Base-by-base conservation (phyloP, 2,113 vertebrate species). In the Ivindomyrus marchei region DNA sequence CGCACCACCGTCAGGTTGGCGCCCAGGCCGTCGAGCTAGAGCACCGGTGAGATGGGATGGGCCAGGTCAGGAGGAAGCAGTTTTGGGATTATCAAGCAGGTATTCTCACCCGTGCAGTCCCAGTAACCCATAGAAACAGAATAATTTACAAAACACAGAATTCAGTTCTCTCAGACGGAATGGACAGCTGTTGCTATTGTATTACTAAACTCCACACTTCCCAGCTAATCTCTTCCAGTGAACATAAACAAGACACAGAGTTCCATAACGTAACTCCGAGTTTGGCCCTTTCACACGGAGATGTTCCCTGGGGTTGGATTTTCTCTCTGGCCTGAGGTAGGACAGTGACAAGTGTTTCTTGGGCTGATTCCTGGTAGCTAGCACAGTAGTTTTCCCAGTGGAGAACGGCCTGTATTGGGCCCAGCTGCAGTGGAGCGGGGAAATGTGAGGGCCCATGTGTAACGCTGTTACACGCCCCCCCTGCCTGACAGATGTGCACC, bases 1-100 rank as follows among this genome's bases (percentile, higher is more conserved):
- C 96, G 96, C 90, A 97, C 91, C 85, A 95, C 93, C 1, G 96
- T 97, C 89, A 95, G 88, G 93, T 97, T 98, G 91, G 96, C 93
- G 85, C 96, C 94, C 27, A 95, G 95, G 91, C 94, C 95, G 47
- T 97, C 95, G 92, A 97, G 94, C 98, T 99, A 85, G 47, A 92
- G 90, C 89, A 92, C 90, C 90, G 88, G 62, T 93, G 31, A 89
- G 7, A 24, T n/a, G 31, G 27, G 21, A 13, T 17, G 21, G 17
- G 52, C 8, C 21, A 31, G 10, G 21, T 66, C 45, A 58, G 24
- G 31, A 13, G 9, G 49, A 89, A 27, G 45, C 7, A 24, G 36
- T 31, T 46, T 21, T 39, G 15, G 3, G 36, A 42, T 7, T 19
- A 80, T 80, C 4, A 2, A 42, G 15, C 74, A 80, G 36, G 74